Evolutionary conservation across 1,140 invertebrate species (phyloP).

Genomic region (Steinernema feltiae): DNA sequence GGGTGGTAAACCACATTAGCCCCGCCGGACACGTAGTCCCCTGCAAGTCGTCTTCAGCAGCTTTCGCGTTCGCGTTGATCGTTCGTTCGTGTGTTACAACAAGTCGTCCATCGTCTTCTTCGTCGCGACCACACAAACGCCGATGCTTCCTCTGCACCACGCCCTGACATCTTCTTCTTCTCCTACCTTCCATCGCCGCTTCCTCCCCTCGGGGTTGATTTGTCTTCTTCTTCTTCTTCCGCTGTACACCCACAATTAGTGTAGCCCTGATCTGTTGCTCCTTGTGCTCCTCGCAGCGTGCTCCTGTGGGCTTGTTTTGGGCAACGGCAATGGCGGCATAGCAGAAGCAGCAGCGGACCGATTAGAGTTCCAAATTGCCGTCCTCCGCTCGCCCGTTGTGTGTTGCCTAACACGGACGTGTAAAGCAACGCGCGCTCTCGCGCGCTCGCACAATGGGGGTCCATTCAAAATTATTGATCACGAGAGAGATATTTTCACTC

Average conservation of each 20-base stretch:
- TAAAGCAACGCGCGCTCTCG: not conserved
- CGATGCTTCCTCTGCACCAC: not conserved
- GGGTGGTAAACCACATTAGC: too few relatives aligned
- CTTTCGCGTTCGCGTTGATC: not conserved
- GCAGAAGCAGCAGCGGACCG: not conserved
- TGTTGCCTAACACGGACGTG: not conserved
- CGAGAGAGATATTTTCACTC: too few relatives aligned
- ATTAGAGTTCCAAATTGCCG: not conserved
- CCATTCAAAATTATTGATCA: constrained; percentile 14
- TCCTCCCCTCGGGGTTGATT: too few relatives aligned
- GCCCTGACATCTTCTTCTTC: not conserved
- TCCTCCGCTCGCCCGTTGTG: not conserved
- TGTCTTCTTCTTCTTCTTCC: too few relatives aligned
- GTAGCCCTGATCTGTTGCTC: too few relatives aligned
- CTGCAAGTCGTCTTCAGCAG: not conserved
- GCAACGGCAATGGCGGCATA: not conserved
- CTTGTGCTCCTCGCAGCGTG: too few relatives aligned
- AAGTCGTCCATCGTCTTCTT: not conserved
- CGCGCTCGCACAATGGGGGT: not conserved
- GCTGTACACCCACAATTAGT: too few relatives aligned
- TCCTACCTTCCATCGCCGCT: not conserved
- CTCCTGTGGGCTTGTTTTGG: not conserved
- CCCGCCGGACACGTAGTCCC: too few relatives aligned
- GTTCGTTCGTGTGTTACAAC: not conserved
- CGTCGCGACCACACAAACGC: not conserved